Evolutionary conservation across 2,113 vertebrate genomes (phyloP).

Genomic region (Erythrocebus patas): DNA sequence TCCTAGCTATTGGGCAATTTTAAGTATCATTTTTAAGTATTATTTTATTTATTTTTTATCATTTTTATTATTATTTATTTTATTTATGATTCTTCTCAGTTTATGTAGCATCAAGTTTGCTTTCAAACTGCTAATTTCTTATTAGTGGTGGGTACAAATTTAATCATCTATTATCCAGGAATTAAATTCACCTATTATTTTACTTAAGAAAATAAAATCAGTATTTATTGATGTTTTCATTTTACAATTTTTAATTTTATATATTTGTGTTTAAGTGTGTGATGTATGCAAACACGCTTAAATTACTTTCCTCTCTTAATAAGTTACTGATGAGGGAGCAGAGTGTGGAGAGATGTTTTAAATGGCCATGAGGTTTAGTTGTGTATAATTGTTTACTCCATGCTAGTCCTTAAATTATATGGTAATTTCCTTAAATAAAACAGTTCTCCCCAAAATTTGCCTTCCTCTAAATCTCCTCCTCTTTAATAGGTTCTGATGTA

Average conservation of each 20-base stretch:
- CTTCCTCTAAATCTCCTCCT: not conserved
- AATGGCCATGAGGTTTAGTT: not conserved
- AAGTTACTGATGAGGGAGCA: not conserved
- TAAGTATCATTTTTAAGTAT: not conserved
- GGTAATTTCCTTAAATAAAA: not conserved
- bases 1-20: not conserved
- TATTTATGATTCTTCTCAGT: not conserved
- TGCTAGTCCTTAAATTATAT: not conserved
- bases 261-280: not conserved
- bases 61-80: too few species aligned
- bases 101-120: not conserved
- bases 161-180: not conserved
- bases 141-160: not conserved
- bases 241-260: not conserved
- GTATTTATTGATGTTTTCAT: not conserved
- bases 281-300: not conserved
- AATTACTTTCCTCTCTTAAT: not conserved
- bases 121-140: not conserved
- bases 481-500: not conserved
- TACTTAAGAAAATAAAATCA: not conserved
- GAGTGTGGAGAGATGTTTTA: not conserved
- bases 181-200: not conserved
- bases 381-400: not conserved
- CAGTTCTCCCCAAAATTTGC: not conserved
- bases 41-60: too few species aligned